Evolutionary conservation across 1,140 invertebrate genomes (phyloP), one percentile per base, ranked within the genome.

Genomic region (Papilio dardanus): DNA sequence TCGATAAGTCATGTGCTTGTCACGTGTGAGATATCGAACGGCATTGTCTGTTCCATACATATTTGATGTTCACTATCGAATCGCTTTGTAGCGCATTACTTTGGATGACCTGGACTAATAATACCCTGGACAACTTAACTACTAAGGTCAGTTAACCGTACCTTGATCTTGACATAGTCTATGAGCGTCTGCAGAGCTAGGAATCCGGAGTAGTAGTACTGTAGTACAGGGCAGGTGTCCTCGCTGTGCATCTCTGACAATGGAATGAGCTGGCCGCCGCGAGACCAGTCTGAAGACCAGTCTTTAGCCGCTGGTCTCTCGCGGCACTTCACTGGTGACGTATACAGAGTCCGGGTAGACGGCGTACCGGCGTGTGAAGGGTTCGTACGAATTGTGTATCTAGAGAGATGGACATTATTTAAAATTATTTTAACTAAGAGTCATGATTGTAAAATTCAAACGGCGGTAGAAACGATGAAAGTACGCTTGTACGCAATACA

Each of bases 201-300:
- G 85, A 97, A 97, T n/a, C 96, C 96, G 1, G 96, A 96, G 80
- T 95, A 95, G 86, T 95, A 96, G 86, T 97, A 97, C 90, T 96
- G 95, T 80, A 96, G 95, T 1, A 96, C 96, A 1, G 96, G 96
- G 86, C 96, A 97, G 1, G 94, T 95, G 76, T 93, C 88, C 33
- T 93, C 89, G 0, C 88, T 76, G 33, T 90, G 86, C 88, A 92
- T 89, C 76, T 95, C 95, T 0, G 95, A 95, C 0, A 37, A 1
- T 0, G 96, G 95, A 76, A 96, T 95, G 2, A 96, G 94, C 65
- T 95, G 91, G 1, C 95, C 93, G 0, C 95, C 94, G 10, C 94
- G 92, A 40, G 95, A 94, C 95, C 95, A 96, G 85, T 95, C 94
- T 7, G 82, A 83, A 0, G 88, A 88, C 89, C 89, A 90, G 79